Conservation (phyloP, 2,888 invertebrate species). For the Caenorhabditis sp. region DNA sequence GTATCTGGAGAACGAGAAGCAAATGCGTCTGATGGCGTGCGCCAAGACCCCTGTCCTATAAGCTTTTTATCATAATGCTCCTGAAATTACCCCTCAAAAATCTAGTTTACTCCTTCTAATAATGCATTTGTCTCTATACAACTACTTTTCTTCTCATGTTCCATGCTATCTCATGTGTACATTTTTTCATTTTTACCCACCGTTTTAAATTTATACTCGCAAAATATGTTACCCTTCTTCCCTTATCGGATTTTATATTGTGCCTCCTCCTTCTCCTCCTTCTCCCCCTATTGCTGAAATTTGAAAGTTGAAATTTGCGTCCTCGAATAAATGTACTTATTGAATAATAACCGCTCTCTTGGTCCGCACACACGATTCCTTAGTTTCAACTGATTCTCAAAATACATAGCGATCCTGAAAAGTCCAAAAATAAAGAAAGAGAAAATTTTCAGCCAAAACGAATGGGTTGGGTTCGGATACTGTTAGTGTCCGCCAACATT, state of each 20-base stretch:
- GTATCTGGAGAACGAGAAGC: constrained; percentile 56
- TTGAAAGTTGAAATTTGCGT: too few species aligned
- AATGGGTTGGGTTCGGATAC: constrained; percentile 31
- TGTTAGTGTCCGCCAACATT: constrained; percentile 42
- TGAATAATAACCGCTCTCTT: too few species aligned
- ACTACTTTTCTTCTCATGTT: constrained; percentile 17
- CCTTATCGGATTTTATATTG: constrained; percentile 1
- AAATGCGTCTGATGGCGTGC: constrained; percentile 70
- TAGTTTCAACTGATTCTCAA: background rate
- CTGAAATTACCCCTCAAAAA: constrained; percentile 9
- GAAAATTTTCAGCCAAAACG: constrained; percentile 6
- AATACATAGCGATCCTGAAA: background rate
- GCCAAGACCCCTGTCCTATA: constrained; percentile 62
- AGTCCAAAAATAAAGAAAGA: background rate
- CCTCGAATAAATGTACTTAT: constrained; percentile 9
- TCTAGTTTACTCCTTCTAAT: background rate
- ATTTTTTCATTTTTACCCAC: too few species aligned
- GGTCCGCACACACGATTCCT: too few species aligned
- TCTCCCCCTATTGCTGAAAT: constrained; percentile 5
- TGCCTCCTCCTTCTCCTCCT: constrained; percentile 22
- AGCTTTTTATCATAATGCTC: background rate
- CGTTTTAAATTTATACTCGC: too few species aligned
- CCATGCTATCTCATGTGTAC: constrained; percentile 33
- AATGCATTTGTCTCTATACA: constrained; percentile 14
- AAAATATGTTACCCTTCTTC: constrained; percentile 5